A percentile compares a stretch with the other conserved stretches of the same genome.
Evolutionary conservation across 2,797 vertebrate genomes (phyloP).

Genomic region (Macropus fuliginosus): DNA sequence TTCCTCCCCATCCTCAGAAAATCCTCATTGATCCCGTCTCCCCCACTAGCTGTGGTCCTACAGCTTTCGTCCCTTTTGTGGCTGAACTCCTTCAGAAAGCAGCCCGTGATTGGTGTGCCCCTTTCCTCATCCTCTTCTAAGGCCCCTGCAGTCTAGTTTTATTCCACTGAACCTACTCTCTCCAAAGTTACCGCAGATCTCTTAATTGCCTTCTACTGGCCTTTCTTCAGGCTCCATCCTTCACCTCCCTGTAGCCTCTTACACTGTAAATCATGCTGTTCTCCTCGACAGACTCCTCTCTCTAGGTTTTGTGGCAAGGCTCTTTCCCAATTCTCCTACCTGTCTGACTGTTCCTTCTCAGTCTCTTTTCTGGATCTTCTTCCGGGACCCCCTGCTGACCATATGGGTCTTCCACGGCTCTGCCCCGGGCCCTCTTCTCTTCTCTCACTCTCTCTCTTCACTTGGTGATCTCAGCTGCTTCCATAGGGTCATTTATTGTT

Average conservation of each 20-base stretch:
- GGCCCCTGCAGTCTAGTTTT: neutral
- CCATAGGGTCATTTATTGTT: neutral
- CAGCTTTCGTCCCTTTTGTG: neutral
- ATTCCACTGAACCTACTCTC: neutral
- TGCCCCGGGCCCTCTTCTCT: neutral
- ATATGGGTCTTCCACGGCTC: neutral
- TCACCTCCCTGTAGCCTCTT: neutral
- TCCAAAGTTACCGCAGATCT: neutral
- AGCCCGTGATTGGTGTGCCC: neutral
- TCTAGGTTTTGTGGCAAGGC: neutral
- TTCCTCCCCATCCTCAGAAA: neutral
- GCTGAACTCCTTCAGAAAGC: neutral
- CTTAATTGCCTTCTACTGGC: neutral
- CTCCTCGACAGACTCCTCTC: neutral
- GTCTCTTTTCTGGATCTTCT: neutral
- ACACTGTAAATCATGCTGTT: neutral
- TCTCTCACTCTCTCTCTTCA: neutral
- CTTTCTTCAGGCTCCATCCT: neutral
- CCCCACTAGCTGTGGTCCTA: neutral
- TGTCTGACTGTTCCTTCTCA: neutral
- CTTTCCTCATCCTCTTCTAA: neutral
- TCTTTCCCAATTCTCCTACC: neutral
- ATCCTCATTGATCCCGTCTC: neutral
- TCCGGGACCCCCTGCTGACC: neutral
- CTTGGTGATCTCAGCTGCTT: neutral